Evolutionary conservation across 1,140 invertebrate species (phyloP).

Genomic region (Chymomyza costata): DNA sequence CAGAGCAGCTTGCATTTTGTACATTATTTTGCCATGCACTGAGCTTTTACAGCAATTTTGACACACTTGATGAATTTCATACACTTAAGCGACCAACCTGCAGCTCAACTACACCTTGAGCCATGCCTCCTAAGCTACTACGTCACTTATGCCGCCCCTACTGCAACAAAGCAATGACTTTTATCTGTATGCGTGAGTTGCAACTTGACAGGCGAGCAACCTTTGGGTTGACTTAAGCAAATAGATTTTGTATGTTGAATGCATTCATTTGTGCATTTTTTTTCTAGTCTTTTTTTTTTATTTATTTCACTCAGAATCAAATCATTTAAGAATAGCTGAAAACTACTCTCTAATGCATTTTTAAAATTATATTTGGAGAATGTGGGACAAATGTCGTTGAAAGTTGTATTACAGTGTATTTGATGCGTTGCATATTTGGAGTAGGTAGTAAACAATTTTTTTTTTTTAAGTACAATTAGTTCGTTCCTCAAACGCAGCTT

Average conservation of each 20-base stretch:
- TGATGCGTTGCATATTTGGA: too few relatives aligned
- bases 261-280: too few relatives aligned
- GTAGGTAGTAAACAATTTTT: too few relatives aligned
- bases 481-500: too few relatives aligned
- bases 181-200: background rate
- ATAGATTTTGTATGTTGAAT: background rate
- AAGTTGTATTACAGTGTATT: too few relatives aligned
- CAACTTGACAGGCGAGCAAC: background rate
- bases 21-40: conserved; percentile 24
- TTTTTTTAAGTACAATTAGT: too few relatives aligned
- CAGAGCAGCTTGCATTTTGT: conserved; percentile 36
- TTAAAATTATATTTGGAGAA: conserved; percentile 38
- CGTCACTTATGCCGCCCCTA: conserved; percentile 22
- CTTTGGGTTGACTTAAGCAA: background rate
- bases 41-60: conserved; percentile 61
- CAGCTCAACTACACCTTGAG: too few relatives aligned
- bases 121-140: background rate
- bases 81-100: conserved; percentile 33
- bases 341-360: conserved; percentile 46
- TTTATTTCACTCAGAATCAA: too few relatives aligned
- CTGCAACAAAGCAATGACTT: conserved; percentile 24
- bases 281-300: too few relatives aligned
- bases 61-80: conserved; percentile 60
- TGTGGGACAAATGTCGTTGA: background rate
- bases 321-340: too few relatives aligned